Conservation (phyloP, 2,113 vertebrate species). For the Pterocles orientalis region DNA sequence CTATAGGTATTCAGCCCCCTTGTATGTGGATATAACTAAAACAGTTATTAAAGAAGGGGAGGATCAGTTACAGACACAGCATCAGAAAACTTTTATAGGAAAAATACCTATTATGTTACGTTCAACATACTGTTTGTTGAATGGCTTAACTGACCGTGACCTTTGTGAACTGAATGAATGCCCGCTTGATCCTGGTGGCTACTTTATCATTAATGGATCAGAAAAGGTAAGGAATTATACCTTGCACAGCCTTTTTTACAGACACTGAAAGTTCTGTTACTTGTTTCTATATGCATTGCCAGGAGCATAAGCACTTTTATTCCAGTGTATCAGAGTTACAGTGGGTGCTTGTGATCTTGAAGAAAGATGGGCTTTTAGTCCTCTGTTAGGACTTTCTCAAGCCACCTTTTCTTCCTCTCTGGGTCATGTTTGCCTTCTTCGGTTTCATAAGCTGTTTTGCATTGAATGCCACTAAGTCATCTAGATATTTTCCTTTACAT, state of each 20-base stretch:
- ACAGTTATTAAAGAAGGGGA: conserved; percentile 98
- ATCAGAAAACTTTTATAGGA: conserved; percentile 98
- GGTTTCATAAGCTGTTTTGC: background rate
- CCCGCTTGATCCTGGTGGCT: conserved; percentile 95
- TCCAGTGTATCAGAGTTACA: background rate
- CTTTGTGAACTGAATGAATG: conserved; percentile 98
- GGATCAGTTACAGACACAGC: conserved; percentile 95
- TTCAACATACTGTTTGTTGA: conserved; percentile 95
- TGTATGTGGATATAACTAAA: conserved; percentile 99
- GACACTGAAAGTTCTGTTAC: background rate
- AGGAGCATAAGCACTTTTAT: background rate
- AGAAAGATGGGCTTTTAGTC: background rate
- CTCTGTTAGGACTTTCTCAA: background rate
- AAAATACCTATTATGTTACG: conserved; percentile 99
- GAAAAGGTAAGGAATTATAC: conserved; percentile 86
- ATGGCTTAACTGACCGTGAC: conserved; percentile 93
- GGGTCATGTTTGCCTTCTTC: background rate
- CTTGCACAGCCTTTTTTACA: background rate
- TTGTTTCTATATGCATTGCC: background rate
- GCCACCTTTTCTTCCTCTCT: background rate
- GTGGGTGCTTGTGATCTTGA: background rate
- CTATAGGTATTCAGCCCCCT: conserved; percentile 92
- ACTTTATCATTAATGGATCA: conserved; percentile 99
- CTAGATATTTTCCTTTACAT: background rate
- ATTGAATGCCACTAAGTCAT: background rate